These are phyloP conservation scores for Meiosimyza platycephala DNA, from an alignment of 2,888 invertebrate genomes.

Conservation along the genomic window DNA sequence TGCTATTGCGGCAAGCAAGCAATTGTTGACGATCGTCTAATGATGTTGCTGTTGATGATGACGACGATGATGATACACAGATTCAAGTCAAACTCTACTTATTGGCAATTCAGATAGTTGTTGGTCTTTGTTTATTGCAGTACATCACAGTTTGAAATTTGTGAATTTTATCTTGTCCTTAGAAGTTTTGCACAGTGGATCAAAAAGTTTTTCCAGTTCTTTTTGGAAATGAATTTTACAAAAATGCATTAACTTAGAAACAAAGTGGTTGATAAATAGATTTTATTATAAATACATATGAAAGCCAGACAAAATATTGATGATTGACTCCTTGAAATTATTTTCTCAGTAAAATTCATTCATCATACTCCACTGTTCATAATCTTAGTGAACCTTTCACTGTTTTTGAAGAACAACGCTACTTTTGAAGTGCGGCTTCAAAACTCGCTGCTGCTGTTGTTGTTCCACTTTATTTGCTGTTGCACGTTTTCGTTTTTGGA, in stretches of 20 bases:
- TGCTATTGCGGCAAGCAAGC: no score
- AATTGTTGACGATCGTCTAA: neutral
- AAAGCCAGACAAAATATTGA: no score
- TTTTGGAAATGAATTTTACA: no score
- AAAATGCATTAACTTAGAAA: no score
- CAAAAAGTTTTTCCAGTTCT: no score
- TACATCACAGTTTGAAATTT: constrained; percentile 17
- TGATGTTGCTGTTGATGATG: neutral
- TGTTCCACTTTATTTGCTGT: constrained; percentile 22
- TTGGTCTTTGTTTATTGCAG: constrained; percentile 14
- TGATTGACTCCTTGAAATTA: no score
- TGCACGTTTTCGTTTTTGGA: constrained; percentile 24
- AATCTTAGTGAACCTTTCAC: constrained; percentile 8
- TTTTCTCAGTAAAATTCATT: no score
- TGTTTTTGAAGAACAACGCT: constrained; percentile 17
- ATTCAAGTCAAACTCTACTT: constrained; percentile 17
- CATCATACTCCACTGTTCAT: no score
- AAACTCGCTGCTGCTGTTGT: neutral
- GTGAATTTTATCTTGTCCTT: neutral
- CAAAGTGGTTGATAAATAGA: no score
- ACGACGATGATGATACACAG: constrained; percentile 18
- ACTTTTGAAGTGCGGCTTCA: constrained; percentile 14
- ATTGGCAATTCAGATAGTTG: neutral
- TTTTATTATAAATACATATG: no score
- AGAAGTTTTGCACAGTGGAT: no score